Evolutionary conservation across 2,113 vertebrate genomes (phyloP).

Genomic region (Rhynchomys soricoides): DNA sequence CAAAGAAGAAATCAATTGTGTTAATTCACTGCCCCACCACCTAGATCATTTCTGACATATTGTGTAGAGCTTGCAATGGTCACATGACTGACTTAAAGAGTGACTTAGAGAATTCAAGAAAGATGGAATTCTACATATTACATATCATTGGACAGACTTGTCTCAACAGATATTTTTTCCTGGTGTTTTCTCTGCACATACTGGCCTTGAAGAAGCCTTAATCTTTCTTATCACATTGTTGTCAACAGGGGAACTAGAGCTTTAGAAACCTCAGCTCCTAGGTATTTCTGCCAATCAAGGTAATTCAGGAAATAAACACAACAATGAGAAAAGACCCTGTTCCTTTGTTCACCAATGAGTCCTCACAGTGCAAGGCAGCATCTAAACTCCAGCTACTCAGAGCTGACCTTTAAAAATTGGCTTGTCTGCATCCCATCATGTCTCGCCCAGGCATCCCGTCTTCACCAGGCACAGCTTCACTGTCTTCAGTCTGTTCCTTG

Average conservation of each 20-base stretch:
- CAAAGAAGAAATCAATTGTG: neutral
- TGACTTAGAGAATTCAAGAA: neutral
- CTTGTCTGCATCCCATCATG: slow-evolving; percentile 66
- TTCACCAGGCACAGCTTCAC: slow-evolving; percentile 37
- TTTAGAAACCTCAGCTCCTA: slow-evolving; percentile 53
- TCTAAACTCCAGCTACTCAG: slow-evolving; percentile 43
- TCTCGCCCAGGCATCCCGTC: too few relatives aligned
- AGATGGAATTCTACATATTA: neutral
- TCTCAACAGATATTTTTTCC: slow-evolving; percentile 24
- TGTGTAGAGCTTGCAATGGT: neutral
- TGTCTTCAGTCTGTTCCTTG: slow-evolving; percentile 14
- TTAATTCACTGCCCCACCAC: neutral
- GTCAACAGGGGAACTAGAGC: slow-evolving; percentile 37
- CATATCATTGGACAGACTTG: neutral
- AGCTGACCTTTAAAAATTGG: slow-evolving; percentile 75
- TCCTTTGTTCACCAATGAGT: slow-evolving; percentile 73
- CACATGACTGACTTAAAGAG: neutral
- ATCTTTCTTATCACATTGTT: slow-evolving; percentile 68
- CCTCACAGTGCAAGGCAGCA: slow-evolving; percentile 60
- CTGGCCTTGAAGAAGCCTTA: slow-evolving; percentile 37
- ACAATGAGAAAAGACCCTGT: slow-evolving; percentile 48
- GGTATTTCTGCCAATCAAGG: slow-evolving; percentile 68
- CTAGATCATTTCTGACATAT: neutral
- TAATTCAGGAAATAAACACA: slow-evolving; percentile 75
- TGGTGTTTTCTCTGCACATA: slow-evolving; percentile 54